phyloP scores from a whole-genome alignment of 30 jellyfish, hydroid and myxozoan species.

The Hydractinia echinata region DNA sequence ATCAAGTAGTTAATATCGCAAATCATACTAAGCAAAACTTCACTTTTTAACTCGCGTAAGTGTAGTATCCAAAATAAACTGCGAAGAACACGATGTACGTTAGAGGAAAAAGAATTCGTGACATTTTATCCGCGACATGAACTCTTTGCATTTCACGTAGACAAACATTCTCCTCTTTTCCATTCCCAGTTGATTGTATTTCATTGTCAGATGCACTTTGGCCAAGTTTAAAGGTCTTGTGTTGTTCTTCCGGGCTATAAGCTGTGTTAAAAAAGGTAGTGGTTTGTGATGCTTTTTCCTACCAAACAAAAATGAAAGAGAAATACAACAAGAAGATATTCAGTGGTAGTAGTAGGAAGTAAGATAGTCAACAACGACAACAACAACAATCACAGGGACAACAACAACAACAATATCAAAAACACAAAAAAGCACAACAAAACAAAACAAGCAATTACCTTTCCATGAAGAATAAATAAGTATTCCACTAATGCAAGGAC shows the following conservation, averaged over 20 bases:
- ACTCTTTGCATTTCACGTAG: neutral
- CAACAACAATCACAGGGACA: neutral
- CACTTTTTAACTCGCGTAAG: no score
- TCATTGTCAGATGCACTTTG: no score
- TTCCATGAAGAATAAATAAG: neutral
- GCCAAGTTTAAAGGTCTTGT: no score
- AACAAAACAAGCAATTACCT: neutral
- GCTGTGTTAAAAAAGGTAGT: no score
- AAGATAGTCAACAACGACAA: neutral
- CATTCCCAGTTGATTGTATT: no score
- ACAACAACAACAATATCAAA: neutral
- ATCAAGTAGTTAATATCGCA: no score
- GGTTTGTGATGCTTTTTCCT: no score
- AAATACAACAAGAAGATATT: neutral
- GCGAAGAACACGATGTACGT: neutral
- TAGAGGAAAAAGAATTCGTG: neutral
- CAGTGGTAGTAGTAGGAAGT: neutral
- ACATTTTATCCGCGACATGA: neutral
- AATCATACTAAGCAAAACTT: no score
- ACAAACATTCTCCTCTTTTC: neutral
- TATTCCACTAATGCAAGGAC: slow-evolving; percentile 4
- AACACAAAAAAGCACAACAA: neutral
- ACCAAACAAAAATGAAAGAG: no score
- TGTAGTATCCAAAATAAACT: slow-evolving; percentile 4
- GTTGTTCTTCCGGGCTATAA: no score